Evolutionary conservation across 2,113 vertebrate genomes (phyloP).

Genomic region (Bos taurus): DNA sequence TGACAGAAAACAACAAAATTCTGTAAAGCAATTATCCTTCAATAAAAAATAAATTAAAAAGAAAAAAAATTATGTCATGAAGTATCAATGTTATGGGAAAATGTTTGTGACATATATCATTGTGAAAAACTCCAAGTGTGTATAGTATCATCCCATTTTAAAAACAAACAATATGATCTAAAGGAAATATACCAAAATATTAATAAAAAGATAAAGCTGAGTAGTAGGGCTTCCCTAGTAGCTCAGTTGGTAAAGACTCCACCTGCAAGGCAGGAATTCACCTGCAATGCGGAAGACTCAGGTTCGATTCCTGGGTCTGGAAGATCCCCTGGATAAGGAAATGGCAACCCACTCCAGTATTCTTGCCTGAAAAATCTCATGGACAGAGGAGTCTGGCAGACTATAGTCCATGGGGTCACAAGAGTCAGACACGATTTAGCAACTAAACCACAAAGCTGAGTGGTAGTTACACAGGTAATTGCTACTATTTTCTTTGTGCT

Average conservation of each 20-base stretch:
- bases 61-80: not conserved
- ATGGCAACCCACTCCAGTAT: not conserved
- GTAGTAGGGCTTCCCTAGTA: not conserved
- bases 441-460: not conserved
- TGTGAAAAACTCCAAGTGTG: not conserved
- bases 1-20: not conserved
- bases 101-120: not conserved
- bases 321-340: not conserved
- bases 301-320: not conserved
- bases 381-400: not conserved
- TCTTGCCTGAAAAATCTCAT: not conserved
- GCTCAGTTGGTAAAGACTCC: not conserved
- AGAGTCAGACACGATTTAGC: not conserved
- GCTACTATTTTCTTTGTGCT: not conserved
- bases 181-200: not conserved
- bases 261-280: not conserved
- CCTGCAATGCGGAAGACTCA: not conserved
- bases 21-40: not conserved
- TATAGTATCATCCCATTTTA: not conserved
- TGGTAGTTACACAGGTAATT: not conserved
- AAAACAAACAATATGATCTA: not conserved
- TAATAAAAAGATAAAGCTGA: not conserved
- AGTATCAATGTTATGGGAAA: not conserved
- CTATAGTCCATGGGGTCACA: not conserved
- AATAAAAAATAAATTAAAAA: not conserved